A percentile compares a stretch with the other conserved stretches of the same genome.
These are phyloP conservation scores for Pleuronectes platessa DNA, from an alignment of 2,113 vertebrate genomes.

Conservation along the genomic window DNA sequence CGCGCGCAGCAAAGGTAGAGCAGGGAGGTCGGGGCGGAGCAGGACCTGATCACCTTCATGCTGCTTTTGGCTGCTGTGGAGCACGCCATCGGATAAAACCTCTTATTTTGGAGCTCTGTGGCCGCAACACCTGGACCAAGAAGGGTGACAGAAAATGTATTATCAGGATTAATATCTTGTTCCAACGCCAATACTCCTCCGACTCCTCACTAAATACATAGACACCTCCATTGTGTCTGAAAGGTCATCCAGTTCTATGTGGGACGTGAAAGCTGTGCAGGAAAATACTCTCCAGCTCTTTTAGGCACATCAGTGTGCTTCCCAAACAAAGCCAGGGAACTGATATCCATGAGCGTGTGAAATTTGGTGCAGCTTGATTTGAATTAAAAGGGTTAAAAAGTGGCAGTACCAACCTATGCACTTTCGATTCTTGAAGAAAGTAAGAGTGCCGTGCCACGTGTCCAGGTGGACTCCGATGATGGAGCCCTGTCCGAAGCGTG, in stretches of 20 bases:
- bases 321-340: too few relatives aligned
- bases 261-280: too few relatives aligned
- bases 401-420: slow-evolving; percentile 89
- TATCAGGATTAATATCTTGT: neutral
- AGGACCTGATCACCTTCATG: slow-evolving; percentile 98
- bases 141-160: neutral
- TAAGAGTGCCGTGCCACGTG: slow-evolving; percentile 95
- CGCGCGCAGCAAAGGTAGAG: slow-evolving; percentile 96
- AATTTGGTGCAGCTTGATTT: too few relatives aligned
- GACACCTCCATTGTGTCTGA: neutral
- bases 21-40: slow-evolving; percentile 91
- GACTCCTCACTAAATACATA: neutral
- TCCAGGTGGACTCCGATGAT: slow-evolving; percentile 97
- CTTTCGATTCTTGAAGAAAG: slow-evolving; percentile 97
- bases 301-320: too few relatives aligned
- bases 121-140: slow-evolving; percentile 88
- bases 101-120: slow-evolving; percentile 92
- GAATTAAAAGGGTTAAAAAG: too few relatives aligned
- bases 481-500: slow-evolving; percentile 96
- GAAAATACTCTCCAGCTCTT: too few relatives aligned
- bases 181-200: neutral
- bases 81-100: slow-evolving; percentile 97
- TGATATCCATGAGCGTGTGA: too few relatives aligned
- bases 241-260: too few relatives aligned
- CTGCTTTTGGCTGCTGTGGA: slow-evolving; percentile 97